Conservation (phyloP, 2,797 vertebrate species). For the Scyliorhinus canicula region DNA sequence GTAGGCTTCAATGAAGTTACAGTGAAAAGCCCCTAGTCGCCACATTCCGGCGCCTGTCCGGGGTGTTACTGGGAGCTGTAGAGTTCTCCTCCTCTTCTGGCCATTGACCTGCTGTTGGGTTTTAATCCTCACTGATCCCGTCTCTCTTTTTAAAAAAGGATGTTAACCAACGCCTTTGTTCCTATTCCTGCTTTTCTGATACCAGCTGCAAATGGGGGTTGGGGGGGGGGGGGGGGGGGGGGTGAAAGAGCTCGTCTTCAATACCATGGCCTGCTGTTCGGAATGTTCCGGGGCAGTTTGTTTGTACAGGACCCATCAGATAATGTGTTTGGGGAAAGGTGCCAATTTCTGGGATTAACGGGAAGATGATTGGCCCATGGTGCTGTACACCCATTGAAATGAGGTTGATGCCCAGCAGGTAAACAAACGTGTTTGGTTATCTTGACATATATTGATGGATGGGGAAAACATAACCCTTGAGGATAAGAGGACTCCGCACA, state of each 20-base stretch:
- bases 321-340: constrained; percentile 28
- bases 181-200: background rate
- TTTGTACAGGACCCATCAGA: constrained; percentile 44
- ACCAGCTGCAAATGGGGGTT: background rate
- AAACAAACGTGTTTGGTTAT: constrained; percentile 45
- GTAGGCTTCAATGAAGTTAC: too few species aligned
- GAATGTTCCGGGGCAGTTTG: constrained; percentile 39
- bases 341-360: constrained; percentile 44
- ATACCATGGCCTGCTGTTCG: background rate
- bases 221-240: too few species aligned
- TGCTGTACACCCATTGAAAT: constrained; percentile 47
- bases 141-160: background rate
- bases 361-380: constrained; percentile 19
- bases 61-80: background rate
- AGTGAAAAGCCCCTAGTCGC: too few species aligned
- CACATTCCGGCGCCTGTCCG: too few species aligned
- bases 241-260: too few species aligned
- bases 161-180: background rate
- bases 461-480: constrained; percentile 43
- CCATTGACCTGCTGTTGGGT: background rate
- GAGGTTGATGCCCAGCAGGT: constrained; percentile 44
- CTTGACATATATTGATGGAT: constrained; percentile 47
- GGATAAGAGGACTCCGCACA: too few species aligned
- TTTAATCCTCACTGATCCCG: background rate
- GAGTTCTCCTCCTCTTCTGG: background rate